Base-by-base conservation (phyloP, 2,888 invertebrate genomes). In the Pegoplata infirma region DNA sequence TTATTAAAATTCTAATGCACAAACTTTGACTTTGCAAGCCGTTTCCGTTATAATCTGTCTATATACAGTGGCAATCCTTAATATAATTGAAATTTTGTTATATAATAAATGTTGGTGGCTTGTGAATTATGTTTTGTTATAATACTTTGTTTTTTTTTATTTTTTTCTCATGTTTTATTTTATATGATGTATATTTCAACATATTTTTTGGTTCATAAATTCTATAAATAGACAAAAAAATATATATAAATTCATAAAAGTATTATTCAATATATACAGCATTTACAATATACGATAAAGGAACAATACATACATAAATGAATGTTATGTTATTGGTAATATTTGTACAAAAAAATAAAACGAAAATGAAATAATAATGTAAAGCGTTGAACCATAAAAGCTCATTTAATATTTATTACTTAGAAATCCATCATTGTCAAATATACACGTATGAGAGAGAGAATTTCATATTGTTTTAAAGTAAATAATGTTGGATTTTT, bases 351-450 rank as follows among this genome's bases (percentile, higher is more conserved):
- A 25, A 56, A 17, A 7, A 12, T 5, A 56, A 14, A 36, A 6
- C 12, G n/a, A 36, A n/a, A 51, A 53, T 36, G 28, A 58, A 66
- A 58, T 51, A 51, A 59, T 51, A 66, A 51, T 51, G 14, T 58
- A 47, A 64, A 73, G 68, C 73, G 73, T 73, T 68, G 53, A 59
- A 64, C 73, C 67, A 49, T 58, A 36, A 64, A 73, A 68, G 68
- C 53, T 68, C 36, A 73, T 78, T 73, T 73, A 73, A 68, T 46
- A 78, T 78, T 78, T 78, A 78, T 78, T 78, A 58, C 64, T 44
- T 32, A 68, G 58, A 47, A 73, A 73, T 73, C 73, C 68, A 68
- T 68, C 77, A 72, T 72, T 77, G 72, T 67, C 61, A 72, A 72
- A 61, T 76, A 56, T 10, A 53, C 17, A 14, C 8, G 14, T 16